phyloP scores from a whole-genome alignment of 2,113 vertebrate genomes.

The Carassius carassius region DNA sequence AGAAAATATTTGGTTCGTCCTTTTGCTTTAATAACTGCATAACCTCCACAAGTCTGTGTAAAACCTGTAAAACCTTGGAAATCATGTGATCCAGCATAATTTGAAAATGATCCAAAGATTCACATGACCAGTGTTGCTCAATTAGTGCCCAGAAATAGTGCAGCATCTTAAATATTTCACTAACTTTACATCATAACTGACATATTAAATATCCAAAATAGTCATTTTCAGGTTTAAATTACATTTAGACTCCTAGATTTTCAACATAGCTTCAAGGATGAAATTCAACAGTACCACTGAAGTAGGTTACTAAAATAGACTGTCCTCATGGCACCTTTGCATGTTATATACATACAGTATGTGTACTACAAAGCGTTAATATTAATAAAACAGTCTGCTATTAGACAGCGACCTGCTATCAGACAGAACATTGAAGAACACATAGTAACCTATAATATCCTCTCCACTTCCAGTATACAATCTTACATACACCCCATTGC shows the following conservation, averaged over 20 bases:
- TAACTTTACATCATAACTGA: neutral
- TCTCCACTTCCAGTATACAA: constrained; percentile 42
- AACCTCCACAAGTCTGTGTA: neutral
- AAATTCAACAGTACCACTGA: neutral
- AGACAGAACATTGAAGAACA: constrained; percentile 6
- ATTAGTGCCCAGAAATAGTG: neutral
- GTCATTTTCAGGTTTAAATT: neutral
- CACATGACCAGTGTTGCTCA: neutral
- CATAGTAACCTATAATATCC: constrained; percentile 25
- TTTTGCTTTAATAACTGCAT: neutral
- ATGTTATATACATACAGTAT: neutral
- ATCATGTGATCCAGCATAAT: neutral
- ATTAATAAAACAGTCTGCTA: neutral
- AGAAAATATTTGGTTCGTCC: neutral
- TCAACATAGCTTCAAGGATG: neutral
- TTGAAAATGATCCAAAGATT: neutral
- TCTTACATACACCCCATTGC: constrained; percentile 32
- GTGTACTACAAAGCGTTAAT: neutral
- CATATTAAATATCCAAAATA: neutral
- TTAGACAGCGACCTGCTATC: constrained; percentile 6
- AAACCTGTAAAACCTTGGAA: no score
- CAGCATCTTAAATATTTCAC: neutral
- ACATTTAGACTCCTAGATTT: neutral
- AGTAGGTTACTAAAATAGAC: neutral
- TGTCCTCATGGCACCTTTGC: neutral